A percentile compares a stretch with the other conserved stretches of the same genome.
phyloP scores from a whole-genome alignment of 2,888 invertebrate species.

The Theretra japonica region DNA sequence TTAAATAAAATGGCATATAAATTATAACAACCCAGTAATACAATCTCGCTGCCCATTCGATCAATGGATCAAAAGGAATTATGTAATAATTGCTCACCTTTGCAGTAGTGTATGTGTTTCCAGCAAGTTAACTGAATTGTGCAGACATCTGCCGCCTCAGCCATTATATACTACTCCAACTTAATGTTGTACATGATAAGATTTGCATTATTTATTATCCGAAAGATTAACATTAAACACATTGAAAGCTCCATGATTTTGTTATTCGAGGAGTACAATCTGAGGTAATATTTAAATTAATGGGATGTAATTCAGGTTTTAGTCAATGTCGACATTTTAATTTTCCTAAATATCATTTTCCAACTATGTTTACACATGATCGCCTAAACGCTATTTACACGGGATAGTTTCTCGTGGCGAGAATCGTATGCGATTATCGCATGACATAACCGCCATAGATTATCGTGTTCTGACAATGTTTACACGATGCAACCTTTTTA shows the following conservation, averaged over 20 bases:
- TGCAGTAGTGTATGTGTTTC: background rate
- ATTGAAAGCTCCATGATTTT: background rate
- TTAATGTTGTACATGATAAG: background rate
- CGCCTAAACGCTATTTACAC: too few relatives aligned
- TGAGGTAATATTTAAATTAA: too few relatives aligned
- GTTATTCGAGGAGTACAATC: background rate
- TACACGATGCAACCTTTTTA: too few relatives aligned
- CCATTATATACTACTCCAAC: background rate
- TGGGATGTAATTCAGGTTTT: too few relatives aligned
- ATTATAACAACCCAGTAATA: too few relatives aligned
- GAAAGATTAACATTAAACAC: background rate
- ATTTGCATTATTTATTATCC: background rate
- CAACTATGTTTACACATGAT: too few relatives aligned
- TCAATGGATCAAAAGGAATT: background rate
- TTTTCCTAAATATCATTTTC: background rate
- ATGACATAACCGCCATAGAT: too few relatives aligned
- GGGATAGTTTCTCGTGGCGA: too few relatives aligned
- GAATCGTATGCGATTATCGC: too few relatives aligned
- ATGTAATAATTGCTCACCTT: background rate
- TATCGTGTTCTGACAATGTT: too few relatives aligned
- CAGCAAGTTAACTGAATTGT: conserved; percentile 6
- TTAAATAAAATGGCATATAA: background rate
- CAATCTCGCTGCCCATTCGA: too few relatives aligned
- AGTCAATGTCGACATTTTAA: background rate
- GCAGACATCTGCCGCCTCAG: background rate